A percentile compares a stretch with the other conserved stretches of the same genome.
phyloP scores from a whole-genome alignment of 2,113 vertebrate species.

The Conger conger region DNA sequence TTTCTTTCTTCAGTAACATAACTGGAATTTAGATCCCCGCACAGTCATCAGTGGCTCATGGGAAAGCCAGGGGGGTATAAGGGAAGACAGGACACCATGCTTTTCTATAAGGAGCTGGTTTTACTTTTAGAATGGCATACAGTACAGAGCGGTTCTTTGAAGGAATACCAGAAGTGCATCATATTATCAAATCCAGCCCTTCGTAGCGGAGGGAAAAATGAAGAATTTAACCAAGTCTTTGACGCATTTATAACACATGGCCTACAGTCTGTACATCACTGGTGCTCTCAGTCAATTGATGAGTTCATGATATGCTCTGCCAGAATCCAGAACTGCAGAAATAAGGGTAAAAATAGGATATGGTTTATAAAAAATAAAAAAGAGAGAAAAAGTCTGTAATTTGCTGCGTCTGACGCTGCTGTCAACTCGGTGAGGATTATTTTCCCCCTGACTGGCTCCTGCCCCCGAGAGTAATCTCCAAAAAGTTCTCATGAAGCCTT shows the following conservation, averaged over 20 bases:
- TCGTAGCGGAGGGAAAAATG: slow-evolving; percentile 42
- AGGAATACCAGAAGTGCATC: slow-evolving; percentile 55
- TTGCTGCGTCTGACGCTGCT: slow-evolving; percentile 48
- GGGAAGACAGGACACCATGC: slow-evolving; percentile 31
- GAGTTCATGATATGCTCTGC: slow-evolving; percentile 52
- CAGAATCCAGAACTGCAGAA: slow-evolving; percentile 47
- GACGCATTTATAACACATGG: slow-evolving; percentile 42
- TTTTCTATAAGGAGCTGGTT: slow-evolving; percentile 48
- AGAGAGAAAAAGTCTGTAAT: slow-evolving; percentile 23
- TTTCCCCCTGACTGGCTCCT: slow-evolving; percentile 65
- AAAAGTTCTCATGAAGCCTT: slow-evolving; percentile 89
- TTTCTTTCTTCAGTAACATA: slow-evolving; percentile 51
- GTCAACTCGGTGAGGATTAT: slow-evolving; percentile 65
- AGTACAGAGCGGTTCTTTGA: slow-evolving; percentile 53
- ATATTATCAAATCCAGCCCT: slow-evolving; percentile 56
- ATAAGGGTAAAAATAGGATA: slow-evolving; percentile 50
- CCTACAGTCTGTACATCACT: slow-evolving; percentile 32
- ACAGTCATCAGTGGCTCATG: slow-evolving; percentile 34
- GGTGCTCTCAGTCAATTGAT: slow-evolving; percentile 29
- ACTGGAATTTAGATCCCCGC: slow-evolving; percentile 42
- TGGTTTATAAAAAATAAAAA: not conserved
- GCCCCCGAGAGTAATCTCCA: slow-evolving; percentile 82
- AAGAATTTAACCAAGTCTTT: slow-evolving; percentile 41
- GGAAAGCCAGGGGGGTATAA: slow-evolving; percentile 46
- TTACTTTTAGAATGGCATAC: slow-evolving; percentile 27